phyloP scores from a whole-genome alignment of 2,888 invertebrate genomes.

The Synergus laeviventris region DNA sequence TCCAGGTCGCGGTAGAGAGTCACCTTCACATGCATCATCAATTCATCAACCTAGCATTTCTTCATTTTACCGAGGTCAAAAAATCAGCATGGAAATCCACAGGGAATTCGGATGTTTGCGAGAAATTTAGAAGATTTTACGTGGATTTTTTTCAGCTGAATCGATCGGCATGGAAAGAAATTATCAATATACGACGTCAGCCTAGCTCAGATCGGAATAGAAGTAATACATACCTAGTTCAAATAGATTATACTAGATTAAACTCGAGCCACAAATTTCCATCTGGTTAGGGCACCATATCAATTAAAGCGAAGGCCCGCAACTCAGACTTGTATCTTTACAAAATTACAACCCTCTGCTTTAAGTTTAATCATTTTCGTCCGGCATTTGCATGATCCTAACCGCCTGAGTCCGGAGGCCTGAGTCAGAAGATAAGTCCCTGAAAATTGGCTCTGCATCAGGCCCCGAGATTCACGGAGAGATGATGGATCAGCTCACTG shows the following conservation, averaged over 20 bases:
- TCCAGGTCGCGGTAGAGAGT: slow-evolving; percentile 38
- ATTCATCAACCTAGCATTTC: slow-evolving; percentile 53
- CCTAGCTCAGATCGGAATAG: not conserved
- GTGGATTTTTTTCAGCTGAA: too few relatives aligned
- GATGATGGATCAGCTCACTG: slow-evolving; percentile 56
- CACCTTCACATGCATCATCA: slow-evolving; percentile 46
- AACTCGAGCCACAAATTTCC: slow-evolving; percentile 4
- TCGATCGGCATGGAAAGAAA: too few relatives aligned
- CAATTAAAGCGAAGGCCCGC: slow-evolving; percentile 19
- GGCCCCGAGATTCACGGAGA: slow-evolving; percentile 41
- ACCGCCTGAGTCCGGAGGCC: slow-evolving; percentile 17
- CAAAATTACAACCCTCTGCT: too few relatives aligned
- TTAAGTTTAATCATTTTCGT: slow-evolving; percentile 39
- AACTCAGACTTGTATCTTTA: slow-evolving; percentile 1
- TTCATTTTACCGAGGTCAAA: slow-evolving; percentile 39
- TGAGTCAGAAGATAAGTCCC: slow-evolving; percentile 32
- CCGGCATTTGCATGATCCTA: slow-evolving; percentile 37
- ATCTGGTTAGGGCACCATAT: slow-evolving; percentile 21
- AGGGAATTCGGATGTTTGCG: too few relatives aligned
- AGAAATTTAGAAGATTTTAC: too few relatives aligned
- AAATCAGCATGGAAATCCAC: too few relatives aligned
- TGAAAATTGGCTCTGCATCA: slow-evolving; percentile 36
- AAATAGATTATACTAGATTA: not conserved
- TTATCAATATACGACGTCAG: not conserved
- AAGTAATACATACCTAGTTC: not conserved